Evolutionary conservation across 1,140 invertebrate genomes (phyloP).

Genomic region (Scaptomyza montana): DNA sequence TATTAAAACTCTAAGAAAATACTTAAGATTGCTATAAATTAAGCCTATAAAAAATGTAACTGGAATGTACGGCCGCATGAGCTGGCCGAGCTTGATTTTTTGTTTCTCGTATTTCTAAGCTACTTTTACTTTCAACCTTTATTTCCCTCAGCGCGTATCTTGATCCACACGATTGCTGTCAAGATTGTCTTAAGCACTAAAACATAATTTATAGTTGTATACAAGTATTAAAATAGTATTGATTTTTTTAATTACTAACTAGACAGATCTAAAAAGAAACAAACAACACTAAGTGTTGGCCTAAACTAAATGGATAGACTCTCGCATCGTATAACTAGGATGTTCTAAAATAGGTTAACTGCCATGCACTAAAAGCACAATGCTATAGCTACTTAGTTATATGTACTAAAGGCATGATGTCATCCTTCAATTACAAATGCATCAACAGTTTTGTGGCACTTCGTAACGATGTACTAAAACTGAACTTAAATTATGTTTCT

Average conservation of each 20-base stretch:
- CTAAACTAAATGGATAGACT: conserved; percentile 67
- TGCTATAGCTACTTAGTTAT: not conserved
- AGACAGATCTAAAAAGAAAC: conserved; percentile 40
- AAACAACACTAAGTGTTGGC: conserved; percentile 74
- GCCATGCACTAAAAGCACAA: conserved; percentile 20
- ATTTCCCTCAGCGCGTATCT: conserved; percentile 61
- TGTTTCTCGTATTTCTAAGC: conserved; percentile 37
- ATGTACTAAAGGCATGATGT: conserved; percentile 30
- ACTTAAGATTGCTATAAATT: conserved; percentile 46
- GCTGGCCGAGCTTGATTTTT: conserved; percentile 8
- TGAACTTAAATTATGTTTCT: conserved; percentile 30
- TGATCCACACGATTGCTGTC: conserved; percentile 46
- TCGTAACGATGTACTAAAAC: conserved; percentile 16
- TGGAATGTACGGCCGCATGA: conserved; percentile 53
- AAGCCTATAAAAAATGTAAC: conserved; percentile 54
- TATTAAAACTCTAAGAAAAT: conserved; percentile 33
- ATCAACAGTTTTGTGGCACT: conserved; percentile 34
- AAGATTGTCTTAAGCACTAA: conserved; percentile 65
- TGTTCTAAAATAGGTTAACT: conserved; percentile 26
- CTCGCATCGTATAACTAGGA: conserved; percentile 44
- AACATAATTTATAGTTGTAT: conserved; percentile 70
- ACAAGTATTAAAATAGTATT: conserved; percentile 26
- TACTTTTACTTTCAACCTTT: conserved; percentile 79
- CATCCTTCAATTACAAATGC: conserved; percentile 17
- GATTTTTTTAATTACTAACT: conserved; percentile 17